Evolutionary conservation across 2,113 vertebrate species (phyloP), one percentile per base, ranked within the genome.

Genomic region (Mustela nigripes): DNA sequence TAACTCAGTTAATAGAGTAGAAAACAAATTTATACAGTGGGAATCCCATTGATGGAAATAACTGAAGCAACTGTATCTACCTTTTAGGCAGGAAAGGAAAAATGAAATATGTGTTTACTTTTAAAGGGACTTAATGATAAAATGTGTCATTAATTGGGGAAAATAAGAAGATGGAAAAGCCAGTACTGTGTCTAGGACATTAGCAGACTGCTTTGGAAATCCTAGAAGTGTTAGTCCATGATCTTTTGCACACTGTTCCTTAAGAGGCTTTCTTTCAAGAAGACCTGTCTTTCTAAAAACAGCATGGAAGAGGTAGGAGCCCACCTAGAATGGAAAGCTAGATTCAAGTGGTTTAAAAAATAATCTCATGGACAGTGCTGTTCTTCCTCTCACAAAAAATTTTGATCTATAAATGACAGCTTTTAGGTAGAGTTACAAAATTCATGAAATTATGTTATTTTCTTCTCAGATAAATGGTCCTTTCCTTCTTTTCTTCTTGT

Each of bases 91-190:
- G 33, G 42, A 81, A 28, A 80, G 8, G 24, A 62, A 85, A 89
- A 80, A 63, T 87, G 28, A 86, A 73, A 60, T 71, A 11, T 11
- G 7, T 39, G 19, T 88, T 82, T 79, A 60, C 80, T 92, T 73
- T 92, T 65, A 81, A 97, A 96, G 21, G 16, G 65, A 82, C 12
- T 89, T 83, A 74, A 74, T 5, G 33, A 36, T 89, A 58, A 76
- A 58, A 36, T 74, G 26, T 81, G 18, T 42, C 80, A 24, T 53
- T 65, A 62, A 12, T 73, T 89, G 42, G 85, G 65, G 33, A 58
- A 87, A 56, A 58, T 26, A 73, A 58, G 11, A 22, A 45, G 24
- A 36, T 24, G 69, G 33, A 87, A 84, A 79, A 42, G 45, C 3
- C 26, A 67, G n/a, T 73, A 5, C 89, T 88, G 73, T 96, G 73